Evolutionary conservation across 2,113 vertebrate genomes (phyloP).

Genomic region (Prinia subflava): DNA sequence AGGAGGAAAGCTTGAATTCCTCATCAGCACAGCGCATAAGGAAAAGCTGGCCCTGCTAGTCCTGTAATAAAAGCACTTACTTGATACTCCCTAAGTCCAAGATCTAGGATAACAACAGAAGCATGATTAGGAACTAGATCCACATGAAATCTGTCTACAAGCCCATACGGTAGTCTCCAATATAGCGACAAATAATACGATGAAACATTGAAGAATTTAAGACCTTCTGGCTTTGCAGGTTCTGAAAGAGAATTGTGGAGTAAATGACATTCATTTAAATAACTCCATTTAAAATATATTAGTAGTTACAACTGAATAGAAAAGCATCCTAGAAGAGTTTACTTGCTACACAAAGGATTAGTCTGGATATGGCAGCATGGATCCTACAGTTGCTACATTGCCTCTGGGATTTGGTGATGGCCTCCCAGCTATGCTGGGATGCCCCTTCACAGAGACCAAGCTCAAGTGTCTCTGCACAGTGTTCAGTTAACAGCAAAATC

Average conservation of each 20-base stretch:
- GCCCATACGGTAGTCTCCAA: slow-evolving; percentile 72
- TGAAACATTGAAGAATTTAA: slow-evolving; percentile 71
- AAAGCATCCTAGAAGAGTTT: background rate
- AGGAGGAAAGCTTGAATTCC: slow-evolving; percentile 22
- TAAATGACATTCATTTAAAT: background rate
- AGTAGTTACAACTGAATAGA: background rate
- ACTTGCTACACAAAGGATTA: background rate
- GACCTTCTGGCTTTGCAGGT: slow-evolving; percentile 69
- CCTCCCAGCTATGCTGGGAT: background rate
- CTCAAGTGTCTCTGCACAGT: background rate
- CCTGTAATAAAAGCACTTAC: slow-evolving; percentile 75
- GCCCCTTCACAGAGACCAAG: background rate
- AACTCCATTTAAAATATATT: background rate
- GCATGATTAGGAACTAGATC: slow-evolving; percentile 74
- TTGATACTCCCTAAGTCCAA: slow-evolving; percentile 77
- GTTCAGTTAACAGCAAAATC: background rate
- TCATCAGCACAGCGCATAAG: slow-evolving; percentile 24
- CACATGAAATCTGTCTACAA: slow-evolving; percentile 77
- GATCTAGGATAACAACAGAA: slow-evolving; percentile 76
- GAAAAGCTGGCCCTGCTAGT: slow-evolving; percentile 24
- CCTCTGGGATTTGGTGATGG: background rate
- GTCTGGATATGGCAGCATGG: background rate
- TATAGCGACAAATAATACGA: slow-evolving; percentile 73
- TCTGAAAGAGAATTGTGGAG: slow-evolving; percentile 62
- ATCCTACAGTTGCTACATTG: background rate